Evolutionary conservation across 2,797 vertebrate genomes (phyloP).

Genomic region (Lepus townsendii): DNA sequence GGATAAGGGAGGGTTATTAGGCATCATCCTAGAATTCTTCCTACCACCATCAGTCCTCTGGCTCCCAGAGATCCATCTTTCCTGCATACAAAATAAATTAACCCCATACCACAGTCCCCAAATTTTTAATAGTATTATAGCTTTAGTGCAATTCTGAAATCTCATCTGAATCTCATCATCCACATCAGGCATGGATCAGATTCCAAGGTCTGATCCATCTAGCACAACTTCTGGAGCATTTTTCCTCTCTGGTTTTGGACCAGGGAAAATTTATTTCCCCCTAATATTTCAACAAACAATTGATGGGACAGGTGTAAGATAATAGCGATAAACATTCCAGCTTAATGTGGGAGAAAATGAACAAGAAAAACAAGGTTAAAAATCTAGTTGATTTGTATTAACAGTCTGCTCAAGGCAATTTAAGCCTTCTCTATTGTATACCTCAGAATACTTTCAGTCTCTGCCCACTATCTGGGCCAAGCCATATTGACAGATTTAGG

Average conservation of each 20-base stretch:
- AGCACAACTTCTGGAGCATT: background rate
- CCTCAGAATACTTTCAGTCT: slow-evolving; percentile 16
- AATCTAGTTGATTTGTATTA: slow-evolving; percentile 14
- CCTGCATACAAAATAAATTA: background rate
- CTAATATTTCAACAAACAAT: background rate
- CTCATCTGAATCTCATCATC: background rate
- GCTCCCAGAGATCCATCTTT: background rate
- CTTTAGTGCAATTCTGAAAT: slow-evolving; percentile 37
- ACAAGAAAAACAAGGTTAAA: background rate
- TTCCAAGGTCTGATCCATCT: background rate
- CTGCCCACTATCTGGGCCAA: background rate
- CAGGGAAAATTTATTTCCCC: background rate
- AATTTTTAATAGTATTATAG: slow-evolving; percentile 24
- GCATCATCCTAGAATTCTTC: slow-evolving; percentile 4
- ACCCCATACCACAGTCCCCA: background rate
- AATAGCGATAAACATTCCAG: background rate
- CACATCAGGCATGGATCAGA: background rate
- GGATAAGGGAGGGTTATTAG: background rate
- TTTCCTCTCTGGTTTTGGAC: background rate
- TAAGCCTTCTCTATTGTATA: background rate
- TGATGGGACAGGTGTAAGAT: background rate
- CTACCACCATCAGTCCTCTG: background rate
- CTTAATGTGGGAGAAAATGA: background rate
- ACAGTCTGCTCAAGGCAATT: background rate
- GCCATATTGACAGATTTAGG: background rate